Evolutionary conservation across 2,888 invertebrate genomes (phyloP).

Genomic region (Heliconius ethilla): DNA sequence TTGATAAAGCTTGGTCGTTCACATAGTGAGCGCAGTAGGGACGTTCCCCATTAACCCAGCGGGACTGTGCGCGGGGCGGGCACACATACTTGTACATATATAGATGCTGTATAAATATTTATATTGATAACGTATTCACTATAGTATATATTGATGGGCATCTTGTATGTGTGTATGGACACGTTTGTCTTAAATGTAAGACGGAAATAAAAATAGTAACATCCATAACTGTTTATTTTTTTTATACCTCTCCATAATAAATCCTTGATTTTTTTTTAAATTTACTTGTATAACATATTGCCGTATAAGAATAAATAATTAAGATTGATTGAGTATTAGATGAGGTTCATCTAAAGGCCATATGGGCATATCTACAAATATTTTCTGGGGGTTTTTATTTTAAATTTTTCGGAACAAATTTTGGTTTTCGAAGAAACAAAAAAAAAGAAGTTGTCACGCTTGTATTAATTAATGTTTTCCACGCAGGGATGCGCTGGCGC

Average conservation of each 20-base stretch:
- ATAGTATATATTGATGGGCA: conserved; percentile 66
- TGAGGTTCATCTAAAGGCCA: no score
- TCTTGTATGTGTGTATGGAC: conserved; percentile 76
- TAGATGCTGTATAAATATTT: conserved; percentile 79
- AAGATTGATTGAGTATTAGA: neutral
- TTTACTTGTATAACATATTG: neutral
- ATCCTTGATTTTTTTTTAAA: neutral
- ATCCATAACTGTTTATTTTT: conserved; percentile 66
- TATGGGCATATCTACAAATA: no score
- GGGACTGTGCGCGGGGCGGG: conserved; percentile 47
- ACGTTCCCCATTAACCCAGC: conserved; percentile 42
- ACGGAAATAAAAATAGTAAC: conserved; percentile 79
- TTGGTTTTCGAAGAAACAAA: no score
- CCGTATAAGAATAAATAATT: neutral
- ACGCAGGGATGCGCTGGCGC: conserved; percentile 76
- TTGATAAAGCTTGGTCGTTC: conserved; percentile 59
- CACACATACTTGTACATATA: conserved; percentile 74
- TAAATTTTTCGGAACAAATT: no score
- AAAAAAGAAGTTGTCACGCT: neutral
- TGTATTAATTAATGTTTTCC: conserved; percentile 48
- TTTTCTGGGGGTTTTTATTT: no score
- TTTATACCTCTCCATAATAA: conserved; percentile 40
- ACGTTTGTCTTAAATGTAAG: conserved; percentile 72
- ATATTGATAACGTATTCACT: conserved; percentile 68
- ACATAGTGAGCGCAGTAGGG: conserved; percentile 68